Conservation (phyloP, 2,888 invertebrate genomes). For the Drosophila austrosaltans region DNA sequence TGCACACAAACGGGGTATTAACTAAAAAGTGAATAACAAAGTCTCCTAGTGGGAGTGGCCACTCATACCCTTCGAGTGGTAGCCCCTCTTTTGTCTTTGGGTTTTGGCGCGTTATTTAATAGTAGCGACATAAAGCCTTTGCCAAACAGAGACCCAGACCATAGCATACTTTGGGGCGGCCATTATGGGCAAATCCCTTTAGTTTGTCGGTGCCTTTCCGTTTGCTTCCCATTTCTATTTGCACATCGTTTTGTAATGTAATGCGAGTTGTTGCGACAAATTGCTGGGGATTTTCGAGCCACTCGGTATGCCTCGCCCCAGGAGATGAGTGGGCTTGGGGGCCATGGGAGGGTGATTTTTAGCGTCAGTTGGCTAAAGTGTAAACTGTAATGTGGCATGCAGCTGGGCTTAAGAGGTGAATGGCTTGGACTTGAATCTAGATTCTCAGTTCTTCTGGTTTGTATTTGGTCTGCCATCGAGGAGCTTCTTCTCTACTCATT, state of each 20-base stretch:
- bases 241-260: constrained; percentile 75
- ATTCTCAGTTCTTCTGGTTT: constrained; percentile 15
- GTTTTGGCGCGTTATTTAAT: constrained; percentile 49
- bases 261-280: constrained; percentile 76
- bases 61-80: not conserved
- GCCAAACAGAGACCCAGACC: constrained; percentile 31
- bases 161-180: constrained; percentile 49
- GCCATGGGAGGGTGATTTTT: constrained; percentile 46
- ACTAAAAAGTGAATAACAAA: constrained; percentile 16
- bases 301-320: constrained; percentile 39
- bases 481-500: constrained; percentile 39
- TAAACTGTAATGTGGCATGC: constrained; percentile 50
- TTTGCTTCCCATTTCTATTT: constrained; percentile 59
- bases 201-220: constrained; percentile 46
- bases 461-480: constrained; percentile 8
- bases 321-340: constrained; percentile 9
- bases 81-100: constrained; percentile 14
- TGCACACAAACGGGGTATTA: constrained; percentile 17
- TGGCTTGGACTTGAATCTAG: constrained; percentile 46
- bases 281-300: constrained; percentile 69
- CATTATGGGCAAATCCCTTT: constrained; percentile 68
- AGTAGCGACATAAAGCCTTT: constrained; percentile 31
- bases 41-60: not conserved
- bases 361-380: constrained; percentile 47
- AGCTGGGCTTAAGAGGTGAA: constrained; percentile 64